Evolutionary conservation across 1,140 invertebrate species (phyloP).

Genomic region (Atta colombica): DNA sequence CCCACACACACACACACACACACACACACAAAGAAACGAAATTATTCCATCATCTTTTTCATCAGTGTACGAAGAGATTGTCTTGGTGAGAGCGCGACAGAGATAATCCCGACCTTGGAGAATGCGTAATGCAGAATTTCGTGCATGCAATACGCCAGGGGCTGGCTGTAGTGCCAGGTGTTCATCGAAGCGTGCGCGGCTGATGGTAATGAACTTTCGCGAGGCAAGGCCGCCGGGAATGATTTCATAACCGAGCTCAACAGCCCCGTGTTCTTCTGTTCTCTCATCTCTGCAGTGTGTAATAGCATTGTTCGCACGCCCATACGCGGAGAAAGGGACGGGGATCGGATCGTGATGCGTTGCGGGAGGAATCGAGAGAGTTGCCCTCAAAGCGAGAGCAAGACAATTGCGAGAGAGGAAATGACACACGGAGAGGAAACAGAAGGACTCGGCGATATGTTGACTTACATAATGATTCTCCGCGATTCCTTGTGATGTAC

Average conservation of each 20-base stretch:
- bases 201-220: conserved; percentile 86
- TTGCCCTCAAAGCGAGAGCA: conserved; percentile 32
- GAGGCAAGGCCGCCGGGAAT: conserved; percentile 82
- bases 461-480: conserved; percentile 72
- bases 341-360: conserved; percentile 36
- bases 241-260: conserved; percentile 84
- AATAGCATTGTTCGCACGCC: conserved; percentile 46
- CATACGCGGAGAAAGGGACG: conserved; percentile 38
- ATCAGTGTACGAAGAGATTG: background rate
- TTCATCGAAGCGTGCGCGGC: conserved; percentile 78
- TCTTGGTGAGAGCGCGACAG: conserved; percentile 30
- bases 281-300: conserved; percentile 43
- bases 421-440: conserved; percentile 51
- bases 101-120: conserved; percentile 70
- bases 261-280: conserved; percentile 65
- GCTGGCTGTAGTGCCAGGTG: conserved; percentile 69
- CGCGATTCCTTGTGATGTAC: conserved; percentile 33
- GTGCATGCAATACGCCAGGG: conserved; percentile 69
- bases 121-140: conserved; percentile 74
- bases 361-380: conserved; percentile 30
- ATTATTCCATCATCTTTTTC: conserved; percentile 61
- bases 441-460: conserved; percentile 50
- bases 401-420: conserved; percentile 41
- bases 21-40: background rate
- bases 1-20: no score